Evolutionary conservation across 2,797 vertebrate genomes (phyloP).

Genomic region (Leptoclinus maculatus): DNA sequence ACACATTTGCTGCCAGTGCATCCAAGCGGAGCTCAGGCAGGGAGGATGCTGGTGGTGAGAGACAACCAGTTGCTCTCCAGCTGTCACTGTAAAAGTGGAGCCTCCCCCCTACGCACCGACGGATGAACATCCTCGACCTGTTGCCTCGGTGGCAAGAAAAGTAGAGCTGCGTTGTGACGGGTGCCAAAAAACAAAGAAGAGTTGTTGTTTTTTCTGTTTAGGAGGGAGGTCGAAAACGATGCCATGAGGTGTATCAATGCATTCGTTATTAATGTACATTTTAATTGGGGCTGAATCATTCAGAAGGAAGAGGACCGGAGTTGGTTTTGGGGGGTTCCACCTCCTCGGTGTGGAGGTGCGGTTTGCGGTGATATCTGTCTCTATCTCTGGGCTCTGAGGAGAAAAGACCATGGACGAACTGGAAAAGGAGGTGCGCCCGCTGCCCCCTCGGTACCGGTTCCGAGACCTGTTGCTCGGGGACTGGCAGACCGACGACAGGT

Average conservation of each 20-base stretch:
- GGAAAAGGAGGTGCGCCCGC: slow-evolving; percentile 87
- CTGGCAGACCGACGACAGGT: slow-evolving; percentile 89
- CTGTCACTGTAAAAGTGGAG: slow-evolving; percentile 71
- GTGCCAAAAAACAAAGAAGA: slow-evolving; percentile 16
- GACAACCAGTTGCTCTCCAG: slow-evolving; percentile 82
- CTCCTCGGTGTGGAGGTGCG: slow-evolving; percentile 58
- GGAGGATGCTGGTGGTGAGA: slow-evolving; percentile 73
- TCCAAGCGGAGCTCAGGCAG: slow-evolving; percentile 64
- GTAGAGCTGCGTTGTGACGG: slow-evolving; percentile 42
- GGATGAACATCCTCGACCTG: slow-evolving; percentile 74
- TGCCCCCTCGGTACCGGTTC: slow-evolving; percentile 90
- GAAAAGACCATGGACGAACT: slow-evolving; percentile 83
- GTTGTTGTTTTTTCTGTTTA: slow-evolving; percentile 35
- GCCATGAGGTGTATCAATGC: slow-evolving; percentile 63
- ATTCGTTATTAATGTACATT: slow-evolving; percentile 47
- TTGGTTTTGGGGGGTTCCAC: slow-evolving; percentile 50
- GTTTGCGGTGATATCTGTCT: slow-evolving; percentile 58
- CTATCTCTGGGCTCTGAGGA: slow-evolving; percentile 58
- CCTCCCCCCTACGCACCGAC: slow-evolving; percentile 64
- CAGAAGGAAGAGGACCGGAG: slow-evolving; percentile 58
- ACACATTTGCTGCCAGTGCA: slow-evolving; percentile 51
- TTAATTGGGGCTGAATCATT: too few relatives aligned
- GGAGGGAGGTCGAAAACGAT: slow-evolving; percentile 30
- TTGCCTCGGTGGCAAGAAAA: slow-evolving; percentile 69
- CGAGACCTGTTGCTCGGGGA: slow-evolving; percentile 90